Percentiles rank a stretch among this genome's conserved stretches.
These are phyloP conservation scores for Streptopelia turtur DNA, from an alignment of 2,797 vertebrate genomes.

Conservation along the genomic window DNA sequence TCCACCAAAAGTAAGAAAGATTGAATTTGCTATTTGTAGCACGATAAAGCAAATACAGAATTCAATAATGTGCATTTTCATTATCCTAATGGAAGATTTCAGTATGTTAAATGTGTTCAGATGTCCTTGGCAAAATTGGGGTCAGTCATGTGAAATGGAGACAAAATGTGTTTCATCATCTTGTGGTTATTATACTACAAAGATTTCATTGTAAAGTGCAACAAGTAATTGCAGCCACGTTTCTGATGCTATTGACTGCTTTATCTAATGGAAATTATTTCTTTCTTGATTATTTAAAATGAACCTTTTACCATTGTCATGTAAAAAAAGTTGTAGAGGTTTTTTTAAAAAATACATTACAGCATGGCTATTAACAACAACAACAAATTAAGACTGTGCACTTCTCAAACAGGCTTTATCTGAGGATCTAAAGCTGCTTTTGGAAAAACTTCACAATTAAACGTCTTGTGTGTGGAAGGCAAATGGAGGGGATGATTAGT, in stretches of 20 bases:
- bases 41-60: constrained; percentile 44
- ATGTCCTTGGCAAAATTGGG: constrained; percentile 66
- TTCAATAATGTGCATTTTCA: constrained; percentile 59
- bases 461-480: not conserved
- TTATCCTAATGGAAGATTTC: constrained; percentile 63
- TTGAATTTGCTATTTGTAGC: constrained; percentile 64
- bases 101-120: constrained; percentile 61
- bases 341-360: not conserved
- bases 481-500: not conserved
- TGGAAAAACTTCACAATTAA: not conserved
- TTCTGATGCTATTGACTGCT: constrained; percentile 52
- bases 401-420: not conserved
- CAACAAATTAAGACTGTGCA: not conserved
- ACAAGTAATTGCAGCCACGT: constrained; percentile 67
- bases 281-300: constrained; percentile 58
- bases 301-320: constrained; percentile 55
- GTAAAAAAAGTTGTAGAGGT: constrained; percentile 43
- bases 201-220: constrained; percentile 68
- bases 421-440: not conserved
- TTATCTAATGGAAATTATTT: constrained; percentile 59
- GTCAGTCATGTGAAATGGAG: constrained; percentile 56
- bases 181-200: constrained; percentile 67
- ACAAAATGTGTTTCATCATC: constrained; percentile 50
- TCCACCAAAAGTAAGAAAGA: constrained; percentile 57
- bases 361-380: not conserved